Evolutionary conservation across 1,140 invertebrate genomes (phyloP).

Genomic region (Drosophila fuyamai): DNA sequence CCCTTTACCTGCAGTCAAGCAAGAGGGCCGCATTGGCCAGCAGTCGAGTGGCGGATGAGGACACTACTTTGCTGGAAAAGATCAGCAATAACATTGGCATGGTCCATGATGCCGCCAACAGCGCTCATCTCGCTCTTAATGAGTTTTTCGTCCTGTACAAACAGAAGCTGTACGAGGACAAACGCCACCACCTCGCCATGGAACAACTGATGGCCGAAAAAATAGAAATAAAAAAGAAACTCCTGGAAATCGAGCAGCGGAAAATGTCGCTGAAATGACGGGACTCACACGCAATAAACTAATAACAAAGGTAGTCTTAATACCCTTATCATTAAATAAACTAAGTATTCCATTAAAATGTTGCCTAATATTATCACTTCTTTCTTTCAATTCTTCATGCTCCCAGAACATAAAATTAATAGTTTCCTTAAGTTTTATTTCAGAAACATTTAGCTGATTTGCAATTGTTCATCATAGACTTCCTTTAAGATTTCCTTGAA

Average conservation of each 20-base stretch:
- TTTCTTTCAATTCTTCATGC: not conserved
- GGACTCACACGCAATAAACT: not conserved
- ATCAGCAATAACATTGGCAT: slow-evolving; percentile 41
- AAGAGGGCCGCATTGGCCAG: slow-evolving; percentile 24
- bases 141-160: slow-evolving; percentile 67
- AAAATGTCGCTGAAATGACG: slow-evolving; percentile 58
- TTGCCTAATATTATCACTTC: slow-evolving; percentile 12
- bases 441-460: slow-evolving; percentile 10
- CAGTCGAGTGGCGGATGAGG: slow-evolving; percentile 21
- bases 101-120: slow-evolving; percentile 42
- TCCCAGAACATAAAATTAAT: not conserved
- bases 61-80: slow-evolving; percentile 41
- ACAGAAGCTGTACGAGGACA: slow-evolving; percentile 62
- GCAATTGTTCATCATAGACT: slow-evolving; percentile 32
- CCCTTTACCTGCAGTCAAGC: slow-evolving; percentile 55
- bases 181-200: slow-evolving; percentile 55
- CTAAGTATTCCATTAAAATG: slow-evolving; percentile 11
- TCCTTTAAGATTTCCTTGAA: slow-evolving; percentile 41
- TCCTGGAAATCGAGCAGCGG: slow-evolving; percentile 64
- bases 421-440: slow-evolving; percentile 3
- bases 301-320: slow-evolving; percentile 7
- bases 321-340: not conserved
- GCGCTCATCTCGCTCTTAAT: slow-evolving; percentile 38
- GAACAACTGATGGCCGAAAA: slow-evolving; percentile 69
- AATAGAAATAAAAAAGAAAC: slow-evolving; percentile 63